Evolutionary conservation across 2,888 invertebrate species (phyloP), one percentile per base, ranked within the genome.

Genomic region (Nemotelus pantherinus): DNA sequence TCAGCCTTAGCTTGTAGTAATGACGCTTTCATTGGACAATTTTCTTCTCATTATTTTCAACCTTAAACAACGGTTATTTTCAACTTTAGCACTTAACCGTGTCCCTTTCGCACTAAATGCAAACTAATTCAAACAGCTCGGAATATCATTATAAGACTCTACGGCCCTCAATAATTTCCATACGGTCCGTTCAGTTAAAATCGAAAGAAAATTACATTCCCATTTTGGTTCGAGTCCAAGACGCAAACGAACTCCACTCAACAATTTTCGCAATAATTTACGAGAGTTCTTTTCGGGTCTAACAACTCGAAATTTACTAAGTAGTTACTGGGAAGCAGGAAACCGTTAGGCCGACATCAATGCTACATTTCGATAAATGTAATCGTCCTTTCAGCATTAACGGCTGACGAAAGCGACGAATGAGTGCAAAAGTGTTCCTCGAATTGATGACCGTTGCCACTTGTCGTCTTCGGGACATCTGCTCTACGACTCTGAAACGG

Each of bases 121-220:
- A 25, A 25, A 25, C 25, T 25, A 25, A 25, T 25, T 25, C 25
- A 25, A 25, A 1, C 25, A 1, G 25, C 25, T 25, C 25, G 25
- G 25, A 25, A 25, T 25, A 25, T 43, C 70, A 39, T 70, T 70
- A 70, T 53, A 10, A 70, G 70, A 39, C 43, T 70, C 50, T 43
- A 63, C 25, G 55, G 70, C 55, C 55, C 10, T 7, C 65, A 65
- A 41, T 70, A 43, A 45, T 48, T 25, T 25, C 25, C 25, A 25
- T 72, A 72, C 47, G 9, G 10, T 44, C 48, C 39, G 45, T 47
- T 50, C 25, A 60, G 60, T 57, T 39, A 39, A 72, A 60, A 74
- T 74, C 74, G 48, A 74, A 70, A 70, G 70, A 55, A 70, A 70
- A 74, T 74, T 74, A 74, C 63, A 63, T 74, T 60, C 74, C n/a